Conservation (phyloP, 2,113 vertebrate species). For the Ondatra zibethicus region DNA sequence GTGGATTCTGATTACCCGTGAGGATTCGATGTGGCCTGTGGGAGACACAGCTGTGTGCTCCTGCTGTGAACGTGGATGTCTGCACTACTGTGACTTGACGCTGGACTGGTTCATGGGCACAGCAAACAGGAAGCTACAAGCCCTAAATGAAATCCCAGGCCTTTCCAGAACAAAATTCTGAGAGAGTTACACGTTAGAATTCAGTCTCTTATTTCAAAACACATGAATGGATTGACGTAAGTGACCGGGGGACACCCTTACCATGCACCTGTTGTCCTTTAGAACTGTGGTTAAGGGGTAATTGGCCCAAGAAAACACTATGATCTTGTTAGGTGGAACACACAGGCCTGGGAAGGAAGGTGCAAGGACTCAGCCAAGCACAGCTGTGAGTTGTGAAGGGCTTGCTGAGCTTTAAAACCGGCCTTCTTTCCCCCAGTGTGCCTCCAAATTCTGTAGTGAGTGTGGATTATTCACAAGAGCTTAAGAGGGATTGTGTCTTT, state of each 20-base stretch:
- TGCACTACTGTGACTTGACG: background rate
- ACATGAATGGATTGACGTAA: background rate
- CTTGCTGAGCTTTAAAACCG: background rate
- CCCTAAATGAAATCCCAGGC: background rate
- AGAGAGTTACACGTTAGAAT: background rate
- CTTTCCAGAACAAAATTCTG: background rate
- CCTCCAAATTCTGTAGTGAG: slow-evolving; percentile 34
- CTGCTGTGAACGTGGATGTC: rapidly evolving
- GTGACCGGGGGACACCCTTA: background rate
- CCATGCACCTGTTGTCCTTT: background rate
- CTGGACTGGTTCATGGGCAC: background rate
- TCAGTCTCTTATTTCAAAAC: background rate
- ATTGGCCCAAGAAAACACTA: background rate
- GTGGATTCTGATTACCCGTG: background rate
- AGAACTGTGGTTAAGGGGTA: background rate
- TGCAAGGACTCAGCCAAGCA: background rate
- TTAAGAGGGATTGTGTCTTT: background rate
- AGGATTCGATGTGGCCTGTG: background rate
- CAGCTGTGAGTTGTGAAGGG: background rate
- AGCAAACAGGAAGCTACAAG: background rate
- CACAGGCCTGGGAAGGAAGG: background rate
- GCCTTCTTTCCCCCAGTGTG: background rate
- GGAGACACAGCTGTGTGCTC: background rate
- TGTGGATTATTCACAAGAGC: background rate
- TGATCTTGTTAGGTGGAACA: background rate